Conservation (phyloP, 2,797 vertebrate species). For the Enteromius paludinosus region DNA sequence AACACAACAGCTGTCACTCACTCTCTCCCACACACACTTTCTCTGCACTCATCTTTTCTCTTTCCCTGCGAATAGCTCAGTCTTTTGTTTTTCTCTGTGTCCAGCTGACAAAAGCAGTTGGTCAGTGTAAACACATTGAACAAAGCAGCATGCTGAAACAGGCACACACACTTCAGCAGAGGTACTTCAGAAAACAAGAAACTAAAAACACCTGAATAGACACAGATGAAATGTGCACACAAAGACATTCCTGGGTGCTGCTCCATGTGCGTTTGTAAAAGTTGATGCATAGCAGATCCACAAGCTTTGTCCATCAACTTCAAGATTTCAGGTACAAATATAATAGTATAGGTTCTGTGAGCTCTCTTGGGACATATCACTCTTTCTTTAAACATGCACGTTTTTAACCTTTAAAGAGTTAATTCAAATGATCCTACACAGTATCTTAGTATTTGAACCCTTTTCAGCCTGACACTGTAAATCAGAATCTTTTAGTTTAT, state of each 20-base stretch:
- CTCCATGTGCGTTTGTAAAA: neutral
- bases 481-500: no score
- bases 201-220: conserved; percentile 7
- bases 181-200: conserved; percentile 4
- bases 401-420: neutral
- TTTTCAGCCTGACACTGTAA: no score
- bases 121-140: conserved; percentile 25
- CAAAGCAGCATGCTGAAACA: conserved; percentile 28
- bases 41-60: neutral
- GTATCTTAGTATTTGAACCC: no score
- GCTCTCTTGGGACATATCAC: neutral
- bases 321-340: neutral
- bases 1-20: conserved; percentile 47
- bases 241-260: neutral
- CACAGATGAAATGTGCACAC: conserved; percentile 15
- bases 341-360: no score
- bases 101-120: conserved; percentile 37
- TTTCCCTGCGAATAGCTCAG: conserved; percentile 4
- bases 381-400: neutral
- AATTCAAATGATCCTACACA: no score
- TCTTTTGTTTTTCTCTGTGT: conserved; percentile 34
- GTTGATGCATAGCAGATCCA: neutral
- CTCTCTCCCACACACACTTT: neutral
- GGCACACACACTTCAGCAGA: conserved; percentile 16
- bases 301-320: neutral